Evolutionary conservation across 2,797 vertebrate species (phyloP).

Genomic region (Smutsia temminckii): DNA sequence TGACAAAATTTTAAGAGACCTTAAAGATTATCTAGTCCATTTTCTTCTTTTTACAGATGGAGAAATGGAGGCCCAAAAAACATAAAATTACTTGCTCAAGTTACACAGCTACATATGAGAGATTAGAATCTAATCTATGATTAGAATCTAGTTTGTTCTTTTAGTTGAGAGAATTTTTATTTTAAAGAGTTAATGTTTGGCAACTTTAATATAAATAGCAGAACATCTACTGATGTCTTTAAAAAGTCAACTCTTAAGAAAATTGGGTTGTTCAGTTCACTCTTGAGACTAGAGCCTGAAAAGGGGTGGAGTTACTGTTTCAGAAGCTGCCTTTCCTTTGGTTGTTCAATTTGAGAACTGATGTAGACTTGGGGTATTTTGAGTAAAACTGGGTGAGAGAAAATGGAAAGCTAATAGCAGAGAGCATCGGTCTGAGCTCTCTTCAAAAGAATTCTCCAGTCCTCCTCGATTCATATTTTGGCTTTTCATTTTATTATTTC

Average conservation of each 20-base stretch:
- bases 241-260: background rate
- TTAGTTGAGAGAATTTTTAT: slow-evolving; percentile 30
- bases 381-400: background rate
- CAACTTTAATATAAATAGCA: background rate
- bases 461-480: background rate
- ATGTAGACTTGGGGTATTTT: background rate
- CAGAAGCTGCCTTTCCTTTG: background rate
- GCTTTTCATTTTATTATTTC: background rate
- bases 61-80: background rate
- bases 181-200: slow-evolving; percentile 20
- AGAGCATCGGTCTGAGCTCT: background rate
- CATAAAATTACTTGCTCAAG: background rate
- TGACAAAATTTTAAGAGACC: background rate
- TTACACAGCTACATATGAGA: background rate
- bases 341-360: background rate
- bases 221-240: background rate
- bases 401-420: background rate
- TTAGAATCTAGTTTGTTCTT: background rate
- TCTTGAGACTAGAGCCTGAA: background rate
- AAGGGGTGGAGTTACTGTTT: background rate
- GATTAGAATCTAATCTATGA: background rate
- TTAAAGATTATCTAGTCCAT: slow-evolving; percentile 6
- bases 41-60: background rate
- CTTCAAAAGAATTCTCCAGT: background rate
- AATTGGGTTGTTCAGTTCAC: background rate